Base-by-base conservation (phyloP, 2,113 vertebrate species). In the Pterophyllum scalare region DNA sequence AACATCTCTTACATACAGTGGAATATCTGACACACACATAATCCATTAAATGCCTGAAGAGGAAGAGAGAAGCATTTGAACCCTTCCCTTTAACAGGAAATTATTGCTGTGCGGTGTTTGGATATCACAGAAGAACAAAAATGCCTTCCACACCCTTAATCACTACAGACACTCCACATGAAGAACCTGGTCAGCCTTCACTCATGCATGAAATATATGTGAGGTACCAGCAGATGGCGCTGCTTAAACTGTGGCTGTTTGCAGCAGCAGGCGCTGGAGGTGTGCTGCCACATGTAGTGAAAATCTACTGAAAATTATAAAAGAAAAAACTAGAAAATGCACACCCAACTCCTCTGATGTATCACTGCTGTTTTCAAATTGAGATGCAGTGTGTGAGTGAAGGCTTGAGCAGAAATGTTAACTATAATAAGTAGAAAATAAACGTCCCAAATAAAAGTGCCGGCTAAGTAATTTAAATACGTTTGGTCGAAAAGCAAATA, bases 171-270 rank as follows among this genome's bases (percentile, higher is more conserved):
- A 65, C 38, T 20, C 52, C 5, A 7, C 65, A 84, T 9, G 31
- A 49, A 22, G 2, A 46, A 72, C 60, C 9, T 57, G 81, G 59
- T 79, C 56, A 31, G 1, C 52, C 15, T n/a, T 17, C 35, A n/a
- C 9, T 24, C 22, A 52, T 26, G 12, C 12, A 26, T 92, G 88
- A 81, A 92, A 57, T 84, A 33, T 77, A 72, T 57, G 5, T 3
- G 14, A 77, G 49, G 58, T 26, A 72, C 84, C 92, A 93, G 89
- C 75, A 94, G 88, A 88, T 76, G 40, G 80, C 31, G 2, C 33
- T 52, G 62, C 7, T 81, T 3, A 26, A 11, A 12, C 13, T 46
- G 40, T 31, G 43, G 43, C 3, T 6, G 24, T 33, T 28, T 72
- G 57, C 76, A 67, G 17, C 33, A 7, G 31, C 58, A 33, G 26